phyloP scores from a whole-genome alignment of 2,113 vertebrate genomes.

The Clinocottus analis region DNA sequence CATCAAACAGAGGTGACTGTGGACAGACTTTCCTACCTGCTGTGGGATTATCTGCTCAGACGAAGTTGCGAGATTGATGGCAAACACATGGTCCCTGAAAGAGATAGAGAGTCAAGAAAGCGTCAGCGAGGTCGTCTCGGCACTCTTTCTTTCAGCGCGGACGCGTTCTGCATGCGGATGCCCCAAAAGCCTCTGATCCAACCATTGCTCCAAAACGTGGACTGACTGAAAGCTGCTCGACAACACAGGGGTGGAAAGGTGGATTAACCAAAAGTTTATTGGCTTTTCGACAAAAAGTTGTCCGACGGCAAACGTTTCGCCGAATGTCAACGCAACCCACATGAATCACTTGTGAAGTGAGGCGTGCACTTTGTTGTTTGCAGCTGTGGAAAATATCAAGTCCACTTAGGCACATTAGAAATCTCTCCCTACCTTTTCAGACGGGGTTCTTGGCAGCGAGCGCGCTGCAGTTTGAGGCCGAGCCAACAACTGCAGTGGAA shows the following conservation, averaged over 20 bases:
- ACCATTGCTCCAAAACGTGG: neutral
- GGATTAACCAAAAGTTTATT: conserved; percentile 5
- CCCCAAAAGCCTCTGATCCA: conserved; percentile 6
- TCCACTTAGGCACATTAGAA: conserved; percentile 52
- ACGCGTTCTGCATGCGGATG: neutral
- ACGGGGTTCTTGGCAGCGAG: conserved; percentile 44
- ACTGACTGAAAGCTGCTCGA: conserved; percentile 17
- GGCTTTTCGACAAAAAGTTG: conserved; percentile 35
- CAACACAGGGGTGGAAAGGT: too few relatives aligned
- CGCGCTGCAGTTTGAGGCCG: conserved; percentile 7
- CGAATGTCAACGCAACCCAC: conserved; percentile 32
- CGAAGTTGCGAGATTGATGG: conserved; percentile 87
- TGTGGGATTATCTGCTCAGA: conserved; percentile 85
- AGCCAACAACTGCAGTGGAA: conserved; percentile 47
- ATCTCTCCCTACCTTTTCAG: conserved; percentile 40
- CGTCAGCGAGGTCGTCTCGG: conserved; percentile 4
- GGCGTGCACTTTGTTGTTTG: conserved; percentile 36
- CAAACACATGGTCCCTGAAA: conserved; percentile 92
- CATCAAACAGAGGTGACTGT: neutral
- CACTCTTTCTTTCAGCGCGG: neutral
- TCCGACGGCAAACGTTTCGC: conserved; percentile 7
- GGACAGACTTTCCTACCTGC: conserved; percentile 82
- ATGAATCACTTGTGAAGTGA: conserved; percentile 47
- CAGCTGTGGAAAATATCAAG: conserved; percentile 61
- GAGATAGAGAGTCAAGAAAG: neutral